Conservation (phyloP, 2,888 invertebrate genomes). For the Harpagoxenus sublaevis region DNA sequence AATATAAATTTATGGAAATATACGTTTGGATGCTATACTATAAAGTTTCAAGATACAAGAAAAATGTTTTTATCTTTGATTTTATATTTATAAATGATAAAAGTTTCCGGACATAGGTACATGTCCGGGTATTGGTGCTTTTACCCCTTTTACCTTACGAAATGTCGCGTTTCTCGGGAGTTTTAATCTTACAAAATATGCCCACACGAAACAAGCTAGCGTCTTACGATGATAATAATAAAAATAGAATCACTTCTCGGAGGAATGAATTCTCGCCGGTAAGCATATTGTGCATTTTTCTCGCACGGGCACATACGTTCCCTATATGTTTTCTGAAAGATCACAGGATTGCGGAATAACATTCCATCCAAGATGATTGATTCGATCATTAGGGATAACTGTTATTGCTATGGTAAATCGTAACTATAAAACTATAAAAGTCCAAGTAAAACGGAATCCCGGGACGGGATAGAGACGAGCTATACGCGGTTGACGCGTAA, state of each 20-base stretch:
- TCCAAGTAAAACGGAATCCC: not conserved
- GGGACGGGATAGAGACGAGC: constrained; percentile 4
- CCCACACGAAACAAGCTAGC: not conserved
- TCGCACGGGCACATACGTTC: not conserved
- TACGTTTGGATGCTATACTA: too few relatives aligned
- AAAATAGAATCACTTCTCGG: not conserved
- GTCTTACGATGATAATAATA: not conserved
- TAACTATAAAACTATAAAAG: not conserved
- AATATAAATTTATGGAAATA: too few relatives aligned
- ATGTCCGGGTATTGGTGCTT: too few relatives aligned
- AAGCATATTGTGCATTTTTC: not conserved
- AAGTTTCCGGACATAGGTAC: too few relatives aligned
- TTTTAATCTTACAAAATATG: not conserved
- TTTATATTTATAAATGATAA: too few relatives aligned
- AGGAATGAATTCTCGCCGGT: not conserved
- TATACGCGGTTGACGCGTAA: constrained; percentile 14
- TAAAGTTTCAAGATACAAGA: too few relatives aligned
- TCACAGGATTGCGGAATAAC: constrained; percentile 11
- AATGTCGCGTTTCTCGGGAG: not conserved
- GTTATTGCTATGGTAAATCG: constrained; percentile 37
- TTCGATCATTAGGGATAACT: constrained; percentile 18
- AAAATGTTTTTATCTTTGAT: too few relatives aligned
- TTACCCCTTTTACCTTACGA: too few relatives aligned
- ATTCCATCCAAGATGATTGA: constrained; percentile 10
- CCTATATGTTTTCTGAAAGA: not conserved